Base-by-base conservation (phyloP, 1,140 invertebrate species). In the Bombus superbus region DNA sequence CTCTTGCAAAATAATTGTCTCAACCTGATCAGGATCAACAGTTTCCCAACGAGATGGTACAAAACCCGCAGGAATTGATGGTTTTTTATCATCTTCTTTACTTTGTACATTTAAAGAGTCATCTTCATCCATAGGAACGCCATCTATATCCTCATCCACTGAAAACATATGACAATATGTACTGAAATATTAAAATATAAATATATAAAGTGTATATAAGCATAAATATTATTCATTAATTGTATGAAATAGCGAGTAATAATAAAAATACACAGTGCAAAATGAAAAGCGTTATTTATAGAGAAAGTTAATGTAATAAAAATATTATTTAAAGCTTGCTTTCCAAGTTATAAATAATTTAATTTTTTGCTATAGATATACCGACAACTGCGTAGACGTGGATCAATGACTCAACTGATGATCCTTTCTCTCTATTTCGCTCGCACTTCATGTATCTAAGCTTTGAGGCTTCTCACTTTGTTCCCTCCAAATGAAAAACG, bases 41-140 rank as follows among this genome's bases (percentile, higher is more conserved):
- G 97, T 98, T 96, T 99, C 99, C 99, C 99, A 99, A 93, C 98
- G 98, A 0, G 98, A 99, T 15, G 98, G 97, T 64, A 98, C 97
- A 96, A 98, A 98, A 59, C 96, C 96, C 25, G 97, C 97, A 66
- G 96, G 95, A 88, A 96, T 94, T 64, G 92, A 85, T 42, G 92
- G 82, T 68, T 95, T 95, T 47, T 93, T 95, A 1, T 94, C 93
- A 32, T 94, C 93, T 57, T 93, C 93, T 86, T 93, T 94, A 80
- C 82, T 91, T 87, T 90, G 92, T 72, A 84, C 88, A 75, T 92
- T 92, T 59, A 82, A 40, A 76, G 90, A 93, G 72, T 92, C 95
- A 47, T 96, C 95, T 57, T 96, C 96, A 71, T 97, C 97, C 89
- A 98, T 94, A 2, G 98, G 98, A 28, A 97, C 94, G 18, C 98